Evolutionary conservation across 2,888 invertebrate genomes (phyloP), one percentile per base, ranked within the genome.

Genomic region (Hypomecis punctinalis): DNA sequence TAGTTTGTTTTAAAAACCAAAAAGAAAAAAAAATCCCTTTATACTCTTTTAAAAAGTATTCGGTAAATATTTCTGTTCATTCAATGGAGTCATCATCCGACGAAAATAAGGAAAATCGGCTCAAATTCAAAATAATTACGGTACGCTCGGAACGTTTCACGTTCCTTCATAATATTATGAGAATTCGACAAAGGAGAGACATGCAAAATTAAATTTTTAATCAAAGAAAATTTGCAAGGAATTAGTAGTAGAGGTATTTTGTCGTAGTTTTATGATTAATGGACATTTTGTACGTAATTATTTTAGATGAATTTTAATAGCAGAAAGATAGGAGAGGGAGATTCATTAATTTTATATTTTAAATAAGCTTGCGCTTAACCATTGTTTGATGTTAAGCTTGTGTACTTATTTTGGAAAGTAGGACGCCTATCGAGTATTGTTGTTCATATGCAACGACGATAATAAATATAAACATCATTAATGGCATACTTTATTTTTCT

Each of bases 21-120:
- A 48, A 35, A 35, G 35, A 48, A 35, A 6, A 10, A 8, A 11
- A 49, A 49, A 11, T 11, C 11, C 48, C 48, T 64, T 46, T 39
- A 11, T n/a, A 33, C 40, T 1, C 37, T 66, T 42, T 46, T 9
- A 57, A 51, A 61, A 55, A 47, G 59, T 6, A 33, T 48, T 55
- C 48, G 10, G 33, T 23, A 59, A 61, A 66, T 68, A 57, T 66
- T 57, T 63, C 62, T 61, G 45, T 55, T 48, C 62, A 56, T 67
- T 63, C 62, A 53, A 59, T 49, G 57, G 56, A 65, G 37, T 60
- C 55, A 61, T 66, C 61, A 49, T 66, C 51, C 58, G 61, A 53
- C 60, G 57, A 66, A 66, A 71, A 68, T 63, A 56, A 69, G 69
- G 63, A 71, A 71, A 68, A 63, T 65, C 65, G 61, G 55, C 65